These are phyloP conservation scores for Colius striatus DNA, from an alignment of 2,113 vertebrate species.

Conservation along the genomic window DNA sequence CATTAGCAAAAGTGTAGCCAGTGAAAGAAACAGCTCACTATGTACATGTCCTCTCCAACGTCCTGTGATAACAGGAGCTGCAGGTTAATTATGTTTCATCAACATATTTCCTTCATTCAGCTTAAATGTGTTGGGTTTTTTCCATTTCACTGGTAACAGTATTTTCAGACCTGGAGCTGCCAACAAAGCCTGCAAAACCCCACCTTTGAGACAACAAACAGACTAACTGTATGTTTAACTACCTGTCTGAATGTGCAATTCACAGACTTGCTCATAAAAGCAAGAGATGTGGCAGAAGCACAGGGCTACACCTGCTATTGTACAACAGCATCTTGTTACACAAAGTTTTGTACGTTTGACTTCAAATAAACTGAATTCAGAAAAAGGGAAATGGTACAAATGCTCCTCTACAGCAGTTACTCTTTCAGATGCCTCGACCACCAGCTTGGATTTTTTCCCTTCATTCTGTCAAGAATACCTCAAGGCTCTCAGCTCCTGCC, in stretches of 20 bases:
- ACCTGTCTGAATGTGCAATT: background rate
- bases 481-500: background rate
- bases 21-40: background rate
- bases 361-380: background rate
- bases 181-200: background rate
- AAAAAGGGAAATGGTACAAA: background rate
- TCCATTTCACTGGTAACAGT: background rate
- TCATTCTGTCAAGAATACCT: background rate
- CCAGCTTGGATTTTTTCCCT: background rate
- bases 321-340: background rate
- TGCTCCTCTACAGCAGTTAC: background rate
- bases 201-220: background rate
- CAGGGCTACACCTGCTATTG: background rate
- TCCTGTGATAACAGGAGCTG: background rate
- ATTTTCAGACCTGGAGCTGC: background rate
- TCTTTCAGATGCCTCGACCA: background rate
- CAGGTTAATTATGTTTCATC: background rate
- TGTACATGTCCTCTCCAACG: background rate
- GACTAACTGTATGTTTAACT: background rate
- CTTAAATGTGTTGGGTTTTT: background rate
- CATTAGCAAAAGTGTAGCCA: background rate
- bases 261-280: background rate
- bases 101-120: background rate
- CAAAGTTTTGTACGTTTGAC: background rate
- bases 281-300: background rate